Conservation (phyloP, 2,888 invertebrate species). For the Tipula vernalis region DNA sequence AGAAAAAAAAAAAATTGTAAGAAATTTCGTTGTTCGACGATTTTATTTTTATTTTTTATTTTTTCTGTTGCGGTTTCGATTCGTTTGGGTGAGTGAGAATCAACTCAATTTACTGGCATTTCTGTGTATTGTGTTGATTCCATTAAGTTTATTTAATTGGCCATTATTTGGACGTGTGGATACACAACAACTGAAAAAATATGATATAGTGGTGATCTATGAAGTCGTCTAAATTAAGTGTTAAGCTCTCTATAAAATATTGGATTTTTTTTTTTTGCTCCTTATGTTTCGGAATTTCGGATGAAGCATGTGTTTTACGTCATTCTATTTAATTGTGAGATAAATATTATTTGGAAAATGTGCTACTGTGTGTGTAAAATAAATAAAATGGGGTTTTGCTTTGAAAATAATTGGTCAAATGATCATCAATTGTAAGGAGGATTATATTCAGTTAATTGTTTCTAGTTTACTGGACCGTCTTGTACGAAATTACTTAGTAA, state of each 20-base stretch:
- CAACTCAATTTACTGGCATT: background rate
- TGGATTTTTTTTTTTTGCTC: background rate
- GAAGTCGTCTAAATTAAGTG: background rate
- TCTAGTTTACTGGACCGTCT: too few species aligned
- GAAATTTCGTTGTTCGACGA: background rate
- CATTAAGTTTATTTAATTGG: background rate
- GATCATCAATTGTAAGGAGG: too few species aligned
- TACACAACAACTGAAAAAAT: background rate
- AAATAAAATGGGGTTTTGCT: too few species aligned
- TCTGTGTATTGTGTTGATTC: background rate
- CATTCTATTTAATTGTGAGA: background rate
- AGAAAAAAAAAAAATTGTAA: background rate
- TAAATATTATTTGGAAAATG: too few species aligned
- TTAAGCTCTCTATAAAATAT: background rate
- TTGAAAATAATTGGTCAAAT: too few species aligned
- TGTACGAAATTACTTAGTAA: too few species aligned
- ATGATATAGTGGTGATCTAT: background rate
- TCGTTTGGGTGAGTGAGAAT: background rate
- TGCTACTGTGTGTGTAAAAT: too few species aligned
- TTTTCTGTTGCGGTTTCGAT: background rate
- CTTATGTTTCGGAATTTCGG: background rate
- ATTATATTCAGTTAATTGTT: too few species aligned
- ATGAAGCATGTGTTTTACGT: background rate
- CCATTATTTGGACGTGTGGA: background rate
- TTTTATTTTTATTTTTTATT: background rate